Evolutionary conservation across 2,888 invertebrate genomes (phyloP), one percentile per base, ranked within the genome.

Genomic region (Podabrus alpinus): DNA sequence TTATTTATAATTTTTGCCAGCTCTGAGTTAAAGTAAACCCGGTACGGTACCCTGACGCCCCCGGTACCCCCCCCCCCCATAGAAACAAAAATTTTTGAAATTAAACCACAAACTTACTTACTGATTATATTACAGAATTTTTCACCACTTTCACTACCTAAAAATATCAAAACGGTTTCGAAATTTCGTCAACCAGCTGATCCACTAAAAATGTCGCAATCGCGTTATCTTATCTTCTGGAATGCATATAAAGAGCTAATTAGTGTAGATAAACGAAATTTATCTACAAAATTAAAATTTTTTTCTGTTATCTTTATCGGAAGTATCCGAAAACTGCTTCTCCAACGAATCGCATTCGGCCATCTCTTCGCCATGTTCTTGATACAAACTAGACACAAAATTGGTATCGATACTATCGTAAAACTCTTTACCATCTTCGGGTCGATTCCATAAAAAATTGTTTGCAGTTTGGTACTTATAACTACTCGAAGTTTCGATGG

Each of bases 321-420:
- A 73, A 59, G 64, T 68, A 69, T 72, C 71, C 9, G 76, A 84
- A 69, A 86, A 78, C 76, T 87, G 87, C 78, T 86, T 86, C 80
- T 91, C 91, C 72, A 91, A 85, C 1, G 90, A 90, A 82, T 91
- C 91, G 82, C 89, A 90, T 78, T 91, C 90, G 61, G 90, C 90
- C 79, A 90, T 83, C 9, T 89, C 90, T 79, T 91, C 90, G 60
- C 86, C 83, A 71, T 87, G 83, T 64, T 85, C 84, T 69, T 88
- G 88, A 81, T 88, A 88, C 71, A 88, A 86, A 78, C 88, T 88
- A 59, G 88, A 88, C 68, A 82, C 82, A 79, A 86, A 80, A 71
- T 86, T 85, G 66, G 89, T 91, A 84, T 91, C 91, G 86, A 93
- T 92, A 86, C 93, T 93, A 86, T 93, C 93, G 84, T 92, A 93